Conservation (phyloP, 2,888 invertebrate species). For the Taenaris catops region DNA sequence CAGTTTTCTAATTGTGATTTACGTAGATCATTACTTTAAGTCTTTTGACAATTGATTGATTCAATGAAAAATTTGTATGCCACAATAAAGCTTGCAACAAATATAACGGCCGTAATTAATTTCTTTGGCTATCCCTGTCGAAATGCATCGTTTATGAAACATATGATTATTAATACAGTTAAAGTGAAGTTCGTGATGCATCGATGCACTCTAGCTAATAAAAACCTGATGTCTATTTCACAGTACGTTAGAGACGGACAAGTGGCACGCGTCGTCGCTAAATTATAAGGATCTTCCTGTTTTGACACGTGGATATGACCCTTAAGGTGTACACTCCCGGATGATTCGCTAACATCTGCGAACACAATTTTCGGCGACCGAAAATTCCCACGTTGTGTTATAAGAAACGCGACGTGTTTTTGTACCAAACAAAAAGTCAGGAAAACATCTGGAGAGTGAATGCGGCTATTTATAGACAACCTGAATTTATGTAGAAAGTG, state of each 20-base stretch:
- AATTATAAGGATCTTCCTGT: constrained; percentile 57
- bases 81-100: no score
- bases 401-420: constrained; percentile 47
- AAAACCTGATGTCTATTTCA: constrained; percentile 56
- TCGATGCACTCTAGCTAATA: constrained; percentile 24
- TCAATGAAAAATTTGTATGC: no score
- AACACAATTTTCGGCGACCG: constrained; percentile 37
- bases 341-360: constrained; percentile 60
- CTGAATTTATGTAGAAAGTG: constrained; percentile 46
- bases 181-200: constrained; percentile 13
- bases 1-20: no score
- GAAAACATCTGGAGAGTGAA: constrained; percentile 63
- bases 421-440: constrained; percentile 44
- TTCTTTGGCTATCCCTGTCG: no score
- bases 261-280: constrained; percentile 60
- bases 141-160: background rate
- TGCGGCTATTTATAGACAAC: constrained; percentile 53
- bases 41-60: no score
- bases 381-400: constrained; percentile 65
- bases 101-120: no score
- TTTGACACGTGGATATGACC: constrained; percentile 55
- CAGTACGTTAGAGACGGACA: constrained; percentile 49
- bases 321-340: constrained; percentile 21
- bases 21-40: no score
- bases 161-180: constrained; percentile 7